Evolutionary conservation across 2,888 invertebrate genomes (phyloP), one percentile per base, ranked within the genome.

Genomic region (Lapara coniferarum): DNA sequence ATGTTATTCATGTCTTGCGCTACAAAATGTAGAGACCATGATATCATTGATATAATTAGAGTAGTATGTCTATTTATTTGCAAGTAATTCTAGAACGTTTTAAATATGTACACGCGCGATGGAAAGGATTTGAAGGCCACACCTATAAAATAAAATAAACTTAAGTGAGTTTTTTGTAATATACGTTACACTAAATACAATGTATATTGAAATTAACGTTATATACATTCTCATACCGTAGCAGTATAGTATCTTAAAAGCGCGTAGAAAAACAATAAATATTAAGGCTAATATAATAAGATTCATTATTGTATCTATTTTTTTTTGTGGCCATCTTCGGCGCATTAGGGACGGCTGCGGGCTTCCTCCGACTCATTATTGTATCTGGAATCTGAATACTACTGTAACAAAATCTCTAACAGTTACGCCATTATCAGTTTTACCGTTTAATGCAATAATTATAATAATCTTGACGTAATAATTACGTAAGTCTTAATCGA

Each of bases 91-190:
- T 59, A 44, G 16, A 16, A n/a, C 10, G 16, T 55, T 55, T 55
- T 19, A 55, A 16, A 55, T 44, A 10, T 44, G 59, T 46, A 44
- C 30, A 16, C 59, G 14, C 16, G 10, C 44, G 6, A 59, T 46
- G 16, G 59, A 59, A 59, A 59, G 58, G 58, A 59, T 59, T 59
- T n/a, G 10, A 59, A 59, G 58, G 44, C 14, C 44, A 59, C 10
- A 44, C 4, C 7, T 19, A 37, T 59, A 44, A 55, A 55, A 37
- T 37, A 37, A 37, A 37, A 37, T 37, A 37, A 37, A 37, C 37
- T 37, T 2, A 37, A 25, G 25, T 37, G 37, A 37, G 37, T 37
- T 37, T 37, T 37, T 6, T 25, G 37, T 37, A 37, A 37, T 37
- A 37, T 37, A 7, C 8, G 37, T 7, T 37, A 37, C 7, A 37